Conservation (phyloP, 1,140 invertebrate species). For the Drosophila willistoni region DNA sequence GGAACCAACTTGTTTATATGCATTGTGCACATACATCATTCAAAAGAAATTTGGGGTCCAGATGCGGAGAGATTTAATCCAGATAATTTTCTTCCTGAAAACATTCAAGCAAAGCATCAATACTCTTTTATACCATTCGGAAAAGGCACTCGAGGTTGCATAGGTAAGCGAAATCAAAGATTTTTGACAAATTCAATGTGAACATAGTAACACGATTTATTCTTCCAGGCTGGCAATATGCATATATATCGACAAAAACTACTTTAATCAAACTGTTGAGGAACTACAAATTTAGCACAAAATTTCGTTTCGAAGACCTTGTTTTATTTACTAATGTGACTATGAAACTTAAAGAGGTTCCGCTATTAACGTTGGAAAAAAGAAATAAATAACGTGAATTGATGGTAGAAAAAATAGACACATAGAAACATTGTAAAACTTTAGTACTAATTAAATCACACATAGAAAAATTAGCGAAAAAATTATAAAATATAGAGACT, state of each 20-base stretch:
- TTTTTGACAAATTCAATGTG: not conserved
- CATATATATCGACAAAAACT: slow-evolving; percentile 39
- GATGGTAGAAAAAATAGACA: no score
- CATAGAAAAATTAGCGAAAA: no score
- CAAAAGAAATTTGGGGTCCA: slow-evolving; percentile 52
- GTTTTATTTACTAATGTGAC: slow-evolving; percentile 47
- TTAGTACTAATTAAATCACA: no score
- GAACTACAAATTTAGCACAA: slow-evolving; percentile 46
- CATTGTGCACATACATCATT: slow-evolving; percentile 58
- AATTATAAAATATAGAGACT: no score
- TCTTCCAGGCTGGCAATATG: slow-evolving; percentile 64
- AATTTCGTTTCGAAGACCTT: slow-evolving; percentile 32
- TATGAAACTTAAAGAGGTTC: slow-evolving; percentile 33
- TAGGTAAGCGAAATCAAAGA: slow-evolving; percentile 31
- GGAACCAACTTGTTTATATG: slow-evolving; percentile 48
- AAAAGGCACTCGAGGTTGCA: slow-evolving; percentile 60
- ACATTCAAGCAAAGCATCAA: slow-evolving; percentile 43
- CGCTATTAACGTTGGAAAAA: not conserved
- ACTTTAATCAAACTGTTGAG: slow-evolving; percentile 56
- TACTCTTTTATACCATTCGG: slow-evolving; percentile 68
- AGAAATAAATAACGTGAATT: not conserved
- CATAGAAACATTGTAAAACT: no score
- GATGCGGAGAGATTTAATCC: slow-evolving; percentile 66
- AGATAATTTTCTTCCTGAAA: slow-evolving; percentile 63
- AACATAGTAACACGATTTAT: not conserved